A percentile compares a stretch with the other conserved stretches of the same genome.
phyloP scores from a whole-genome alignment of 2,888 invertebrate species.

The Antheraea yamamai region DNA sequence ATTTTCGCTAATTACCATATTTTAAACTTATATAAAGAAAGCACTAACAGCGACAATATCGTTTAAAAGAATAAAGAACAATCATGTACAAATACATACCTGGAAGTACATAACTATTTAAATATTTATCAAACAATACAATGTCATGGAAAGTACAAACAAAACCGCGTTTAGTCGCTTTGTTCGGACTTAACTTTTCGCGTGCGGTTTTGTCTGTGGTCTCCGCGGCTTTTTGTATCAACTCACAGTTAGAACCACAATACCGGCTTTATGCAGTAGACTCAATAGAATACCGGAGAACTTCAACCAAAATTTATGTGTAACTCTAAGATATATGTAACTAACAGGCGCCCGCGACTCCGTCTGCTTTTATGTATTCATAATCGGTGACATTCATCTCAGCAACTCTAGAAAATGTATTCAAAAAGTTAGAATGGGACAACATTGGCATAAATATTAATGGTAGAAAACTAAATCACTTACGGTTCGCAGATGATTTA shows the following conservation, averaged over 20 bases:
- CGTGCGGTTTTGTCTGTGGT: slow-evolving; percentile 46
- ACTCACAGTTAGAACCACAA: slow-evolving; percentile 7
- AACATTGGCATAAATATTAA: too few relatives aligned
- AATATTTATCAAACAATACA: slow-evolving; percentile 40
- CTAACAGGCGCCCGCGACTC: too few relatives aligned
- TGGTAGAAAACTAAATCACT: too few relatives aligned
- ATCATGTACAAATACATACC: slow-evolving; percentile 25
- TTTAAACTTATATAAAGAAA: neutral
- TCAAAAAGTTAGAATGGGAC: too few relatives aligned
- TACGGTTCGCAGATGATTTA: too few relatives aligned
- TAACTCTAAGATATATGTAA: too few relatives aligned
- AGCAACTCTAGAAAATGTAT: too few relatives aligned
- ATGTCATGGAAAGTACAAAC: slow-evolving; percentile 34
- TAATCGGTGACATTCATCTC: too few relatives aligned
- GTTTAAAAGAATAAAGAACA: slow-evolving; percentile 18
- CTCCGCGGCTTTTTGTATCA: slow-evolving; percentile 15
- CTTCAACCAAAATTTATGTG: too few relatives aligned
- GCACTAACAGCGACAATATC: neutral
- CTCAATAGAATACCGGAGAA: neutral
- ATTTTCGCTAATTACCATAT: neutral
- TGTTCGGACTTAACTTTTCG: slow-evolving; percentile 51
- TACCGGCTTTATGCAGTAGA: neutral
- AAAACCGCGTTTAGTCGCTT: slow-evolving; percentile 44
- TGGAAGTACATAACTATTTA: slow-evolving; percentile 26
- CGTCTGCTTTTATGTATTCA: too few relatives aligned